A percentile compares a stretch with the other conserved stretches of the same genome.
These are phyloP conservation scores for Cheilosia vernalis DNA, from an alignment of 2,888 invertebrate genomes.

Conservation along the genomic window DNA sequence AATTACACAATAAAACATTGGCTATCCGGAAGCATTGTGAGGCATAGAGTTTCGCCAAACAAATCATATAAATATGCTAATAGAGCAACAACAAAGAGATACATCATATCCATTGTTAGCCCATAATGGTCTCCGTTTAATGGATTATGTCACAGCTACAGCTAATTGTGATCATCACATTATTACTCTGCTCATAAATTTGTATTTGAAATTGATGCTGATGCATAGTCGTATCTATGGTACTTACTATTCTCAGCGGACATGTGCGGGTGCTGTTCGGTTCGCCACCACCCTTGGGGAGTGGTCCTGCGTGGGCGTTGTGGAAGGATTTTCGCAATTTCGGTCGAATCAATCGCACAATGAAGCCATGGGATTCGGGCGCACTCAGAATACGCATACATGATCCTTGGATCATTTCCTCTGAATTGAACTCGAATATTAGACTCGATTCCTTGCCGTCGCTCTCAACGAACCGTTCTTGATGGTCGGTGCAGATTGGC, in stretches of 20 bases:
- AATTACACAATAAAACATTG: conserved; percentile 39
- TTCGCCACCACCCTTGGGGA: conserved; percentile 67
- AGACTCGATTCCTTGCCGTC: conserved; percentile 83
- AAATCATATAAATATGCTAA: conserved; percentile 52
- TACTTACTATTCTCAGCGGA: conserved; percentile 82
- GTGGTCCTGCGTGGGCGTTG: conserved; percentile 60
- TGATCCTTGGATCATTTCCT: conserved; percentile 77
- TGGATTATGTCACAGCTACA: conserved; percentile 51
- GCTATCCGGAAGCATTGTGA: conserved; percentile 50
- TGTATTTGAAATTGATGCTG: not conserved
- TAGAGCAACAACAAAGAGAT: conserved; percentile 43
- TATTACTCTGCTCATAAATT: conserved; percentile 13
- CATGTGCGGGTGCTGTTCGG: conserved; percentile 79
- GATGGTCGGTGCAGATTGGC: conserved; percentile 81
- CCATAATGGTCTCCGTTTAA: conserved; percentile 27
- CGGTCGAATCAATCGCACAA: conserved; percentile 81
- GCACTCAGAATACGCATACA: conserved; percentile 82
- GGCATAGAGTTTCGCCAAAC: conserved; percentile 46
- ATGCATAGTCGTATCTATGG: not conserved
- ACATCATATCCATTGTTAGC: conserved; percentile 50
- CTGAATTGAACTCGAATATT: conserved; percentile 81
- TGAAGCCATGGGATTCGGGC: conserved; percentile 82
- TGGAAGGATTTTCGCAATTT: conserved; percentile 78
- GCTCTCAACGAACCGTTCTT: conserved; percentile 82
- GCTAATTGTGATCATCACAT: conserved; percentile 26